A percentile compares a stretch with the other conserved stretches of the same genome.
These are phyloP conservation scores for Nannospalax galili DNA, from an alignment of 2,113 vertebrate genomes.

Conservation along the genomic window DNA sequence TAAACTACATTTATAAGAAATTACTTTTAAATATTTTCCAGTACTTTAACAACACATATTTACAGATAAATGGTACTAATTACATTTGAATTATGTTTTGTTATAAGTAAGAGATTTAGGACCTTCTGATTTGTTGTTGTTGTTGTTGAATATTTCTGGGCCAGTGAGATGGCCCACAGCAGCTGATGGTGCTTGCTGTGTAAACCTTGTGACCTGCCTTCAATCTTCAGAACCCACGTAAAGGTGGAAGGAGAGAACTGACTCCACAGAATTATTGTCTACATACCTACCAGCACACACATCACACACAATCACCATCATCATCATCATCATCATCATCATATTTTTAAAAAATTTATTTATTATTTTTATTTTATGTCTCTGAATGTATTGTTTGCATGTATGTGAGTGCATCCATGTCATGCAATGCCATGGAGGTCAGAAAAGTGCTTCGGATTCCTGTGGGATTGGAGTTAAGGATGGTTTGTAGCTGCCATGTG, in stretches of 20 bases:
- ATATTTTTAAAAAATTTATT: too few relatives aligned
- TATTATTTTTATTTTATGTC: too few relatives aligned
- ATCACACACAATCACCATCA: too few relatives aligned
- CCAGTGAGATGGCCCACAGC: background rate
- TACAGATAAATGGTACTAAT: conserved; percentile 12
- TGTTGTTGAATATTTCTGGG: background rate
- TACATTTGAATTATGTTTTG: background rate
- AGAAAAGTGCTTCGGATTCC: too few relatives aligned
- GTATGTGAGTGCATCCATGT: too few relatives aligned
- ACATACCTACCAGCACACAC: background rate
- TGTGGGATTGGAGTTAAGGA: too few relatives aligned
- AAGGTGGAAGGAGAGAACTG: background rate
- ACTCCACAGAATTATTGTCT: background rate
- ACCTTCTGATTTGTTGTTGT: background rate
- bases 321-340: too few relatives aligned
- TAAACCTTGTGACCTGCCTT: background rate
- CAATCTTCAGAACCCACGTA: background rate
- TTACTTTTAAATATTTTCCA: conserved; percentile 39
- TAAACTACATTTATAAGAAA: conserved; percentile 36
- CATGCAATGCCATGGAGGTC: too few relatives aligned
- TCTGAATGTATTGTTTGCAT: too few relatives aligned
- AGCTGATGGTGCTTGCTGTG: background rate
- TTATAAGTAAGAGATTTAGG: background rate
- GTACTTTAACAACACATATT: conserved; percentile 29
- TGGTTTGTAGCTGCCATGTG: too few relatives aligned